Percentiles rank a stretch among this genome's conserved stretches.
These are phyloP conservation scores for Elanoides forficatus DNA, from an alignment of 2,113 vertebrate genomes.

Conservation along the genomic window DNA sequence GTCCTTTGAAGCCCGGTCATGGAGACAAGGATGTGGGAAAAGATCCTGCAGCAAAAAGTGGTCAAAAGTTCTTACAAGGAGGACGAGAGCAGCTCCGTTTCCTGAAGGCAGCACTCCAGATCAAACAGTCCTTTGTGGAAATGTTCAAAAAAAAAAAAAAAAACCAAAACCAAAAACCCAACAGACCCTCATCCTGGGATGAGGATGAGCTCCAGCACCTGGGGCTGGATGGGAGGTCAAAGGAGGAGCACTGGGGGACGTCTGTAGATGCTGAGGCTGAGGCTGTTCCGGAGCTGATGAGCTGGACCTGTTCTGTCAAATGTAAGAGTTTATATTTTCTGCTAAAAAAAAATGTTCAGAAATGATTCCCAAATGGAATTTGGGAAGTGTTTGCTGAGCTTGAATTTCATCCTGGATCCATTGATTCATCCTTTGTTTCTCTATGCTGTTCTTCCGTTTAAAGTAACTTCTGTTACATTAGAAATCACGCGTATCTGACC, in stretches of 20 bases:
- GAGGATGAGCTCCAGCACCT: conserved; percentile 29
- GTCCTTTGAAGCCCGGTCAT: conserved; percentile 11
- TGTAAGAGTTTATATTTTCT: background rate
- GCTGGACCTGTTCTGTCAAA: conserved; percentile 1
- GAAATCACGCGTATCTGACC: background rate
- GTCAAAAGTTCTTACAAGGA: conserved; percentile 28
- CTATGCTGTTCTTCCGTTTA: background rate
- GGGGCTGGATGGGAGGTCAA: conserved; percentile 31
- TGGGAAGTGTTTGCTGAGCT: background rate
- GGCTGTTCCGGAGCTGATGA: background rate
- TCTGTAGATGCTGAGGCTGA: background rate
- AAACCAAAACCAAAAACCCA: background rate
- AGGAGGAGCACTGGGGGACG: background rate
- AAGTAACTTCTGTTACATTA: background rate
- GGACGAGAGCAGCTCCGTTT: background rate
- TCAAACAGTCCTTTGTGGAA: conserved; percentile 51
- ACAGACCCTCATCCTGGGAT: conserved; percentile 11
- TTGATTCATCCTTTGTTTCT: background rate
- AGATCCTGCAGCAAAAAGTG: conserved; percentile 40
- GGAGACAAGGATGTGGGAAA: conserved; percentile 22
- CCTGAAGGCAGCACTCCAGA: conserved; percentile 38
- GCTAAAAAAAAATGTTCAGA: background rate
- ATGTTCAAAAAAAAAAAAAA: conserved; percentile 17
- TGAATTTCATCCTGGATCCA: background rate
- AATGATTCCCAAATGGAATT: background rate